Base-by-base conservation (phyloP, 2,797 vertebrate species). In the Chaetophractus vellerosus region DNA sequence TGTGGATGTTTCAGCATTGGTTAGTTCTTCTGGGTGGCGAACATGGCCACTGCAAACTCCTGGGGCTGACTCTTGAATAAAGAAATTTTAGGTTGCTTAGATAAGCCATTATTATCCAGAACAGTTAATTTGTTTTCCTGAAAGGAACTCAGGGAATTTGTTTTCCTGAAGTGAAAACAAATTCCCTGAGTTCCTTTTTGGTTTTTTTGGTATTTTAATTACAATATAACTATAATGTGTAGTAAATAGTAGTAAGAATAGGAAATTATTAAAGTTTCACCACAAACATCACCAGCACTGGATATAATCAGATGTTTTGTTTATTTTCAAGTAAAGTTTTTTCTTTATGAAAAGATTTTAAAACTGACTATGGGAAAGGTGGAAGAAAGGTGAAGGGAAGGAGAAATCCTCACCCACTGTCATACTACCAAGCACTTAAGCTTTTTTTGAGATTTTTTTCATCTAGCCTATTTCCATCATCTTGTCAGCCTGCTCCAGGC, bases 231-330 rank as follows among this genome's bases (percentile, higher is more conserved):
- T 66, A 57, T 33, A 78, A 21, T 55, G 24, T 84, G 33, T 83
- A 64, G 31, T 31, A 69, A 85, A 85, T 61, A 81, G 79, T 36
- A 36, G 36, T 33, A 63, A 5, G 66, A 85, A 81, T 23, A 80
- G 36, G 72, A 92, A 21, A 85, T 81, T 92, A 84, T 82, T 94
- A 72, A 85, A 64, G 19, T 93, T 81, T 82, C 38, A 82, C 69
- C 38, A 86, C 11, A 69, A 83, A 82, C 11, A 33, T 89, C 69
- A 64, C 57, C 79, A 74, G 24, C 83, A 28, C 57, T 75, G 79
- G 69, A 57, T 72, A 7, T 52, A 41, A 80, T 38, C 36, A 57
- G 11, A 63, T 78, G 36, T 82, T 66, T 87, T 52, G 8, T 61
- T 94, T 89, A 45, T 28, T 61, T 66, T 57, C n/a, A 84, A 95